These are phyloP conservation scores for Drosophila phalerata DNA, from an alignment of 2,888 invertebrate species.

Conservation along the genomic window DNA sequence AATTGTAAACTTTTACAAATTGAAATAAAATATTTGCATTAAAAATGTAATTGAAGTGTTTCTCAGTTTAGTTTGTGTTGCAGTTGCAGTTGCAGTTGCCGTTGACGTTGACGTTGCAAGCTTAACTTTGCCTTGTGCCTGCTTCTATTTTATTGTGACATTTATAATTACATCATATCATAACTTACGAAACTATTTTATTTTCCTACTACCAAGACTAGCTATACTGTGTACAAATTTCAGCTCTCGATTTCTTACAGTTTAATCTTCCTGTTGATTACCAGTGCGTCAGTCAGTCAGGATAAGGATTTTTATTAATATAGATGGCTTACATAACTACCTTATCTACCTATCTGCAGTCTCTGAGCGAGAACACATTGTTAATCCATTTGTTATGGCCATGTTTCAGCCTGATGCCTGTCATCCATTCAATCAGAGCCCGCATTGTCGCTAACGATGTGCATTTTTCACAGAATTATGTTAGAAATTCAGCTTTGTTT, in stretches of 20 bases:
- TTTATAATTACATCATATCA: not conserved
- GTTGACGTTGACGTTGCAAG: not conserved
- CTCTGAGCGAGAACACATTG: slow-evolving; percentile 1
- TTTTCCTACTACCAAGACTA: not conserved
- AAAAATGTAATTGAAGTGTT: slow-evolving; percentile 67
- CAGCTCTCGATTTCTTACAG: too few relatives aligned
- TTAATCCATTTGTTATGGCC: slow-evolving; percentile 26
- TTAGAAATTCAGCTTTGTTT: slow-evolving; percentile 42
- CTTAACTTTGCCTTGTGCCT: slow-evolving; percentile 1
- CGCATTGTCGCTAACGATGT: slow-evolving; percentile 49
- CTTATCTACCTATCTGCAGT: slow-evolving; percentile 2
- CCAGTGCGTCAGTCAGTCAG: not conserved
- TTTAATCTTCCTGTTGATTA: too few relatives aligned
- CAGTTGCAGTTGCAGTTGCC: not conserved
- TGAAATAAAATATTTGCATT: slow-evolving; percentile 72
- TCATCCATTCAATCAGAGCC: slow-evolving; percentile 47
- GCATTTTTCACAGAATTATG: slow-evolving; percentile 44
- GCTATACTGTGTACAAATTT: too few relatives aligned
- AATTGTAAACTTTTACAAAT: slow-evolving; percentile 68
- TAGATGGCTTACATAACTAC: not conserved
- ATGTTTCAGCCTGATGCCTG: slow-evolving; percentile 20
- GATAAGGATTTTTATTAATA: not conserved
- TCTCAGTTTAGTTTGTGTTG: slow-evolving; percentile 31
- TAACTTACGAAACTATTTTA: not conserved
- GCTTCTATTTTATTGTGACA: not conserved